Conservation (phyloP, 1,140 invertebrate genomes). For the Drosophila miranda region DNA sequence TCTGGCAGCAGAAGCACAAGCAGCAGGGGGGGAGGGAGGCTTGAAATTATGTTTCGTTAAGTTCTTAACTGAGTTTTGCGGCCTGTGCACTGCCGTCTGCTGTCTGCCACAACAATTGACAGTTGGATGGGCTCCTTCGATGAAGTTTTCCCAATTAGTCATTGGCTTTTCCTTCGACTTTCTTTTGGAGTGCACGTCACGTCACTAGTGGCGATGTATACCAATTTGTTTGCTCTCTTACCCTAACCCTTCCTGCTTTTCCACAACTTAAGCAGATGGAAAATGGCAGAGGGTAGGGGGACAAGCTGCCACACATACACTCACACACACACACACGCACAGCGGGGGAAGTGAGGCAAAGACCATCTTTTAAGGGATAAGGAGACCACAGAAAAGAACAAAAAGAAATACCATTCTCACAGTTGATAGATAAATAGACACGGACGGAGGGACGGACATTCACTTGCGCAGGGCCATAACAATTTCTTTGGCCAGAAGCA, state of each 20-base stretch:
- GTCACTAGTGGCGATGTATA: constrained; percentile 23
- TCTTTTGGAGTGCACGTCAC: constrained; percentile 35
- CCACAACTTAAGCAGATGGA: constrained; percentile 8
- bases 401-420: too few species aligned
- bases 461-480: constrained; percentile 42
- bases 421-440: constrained; percentile 36
- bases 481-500: constrained; percentile 39
- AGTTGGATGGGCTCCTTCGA: constrained; percentile 50
- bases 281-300: too few species aligned
- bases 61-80: constrained; percentile 57
- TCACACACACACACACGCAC: constrained; percentile 1
- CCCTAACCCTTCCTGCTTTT: constrained; percentile 9
- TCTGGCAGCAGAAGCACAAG: constrained; percentile 3
- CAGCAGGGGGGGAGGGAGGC: constrained; percentile 18
- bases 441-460: constrained; percentile 16
- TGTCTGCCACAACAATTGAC: constrained; percentile 50
- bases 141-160: constrained; percentile 67
- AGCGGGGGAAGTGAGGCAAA: neutral
- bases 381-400: neutral
- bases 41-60: constrained; percentile 67
- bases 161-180: neutral
- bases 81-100: constrained; percentile 37
- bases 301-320: neutral
- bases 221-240: constrained; percentile 54
- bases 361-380: neutral